These are phyloP conservation scores for Chondrilla cf. caribensis DNA, from an alignment of 37 sponge, comb jelly and placozoan species.

Conservation along the genomic window DNA sequence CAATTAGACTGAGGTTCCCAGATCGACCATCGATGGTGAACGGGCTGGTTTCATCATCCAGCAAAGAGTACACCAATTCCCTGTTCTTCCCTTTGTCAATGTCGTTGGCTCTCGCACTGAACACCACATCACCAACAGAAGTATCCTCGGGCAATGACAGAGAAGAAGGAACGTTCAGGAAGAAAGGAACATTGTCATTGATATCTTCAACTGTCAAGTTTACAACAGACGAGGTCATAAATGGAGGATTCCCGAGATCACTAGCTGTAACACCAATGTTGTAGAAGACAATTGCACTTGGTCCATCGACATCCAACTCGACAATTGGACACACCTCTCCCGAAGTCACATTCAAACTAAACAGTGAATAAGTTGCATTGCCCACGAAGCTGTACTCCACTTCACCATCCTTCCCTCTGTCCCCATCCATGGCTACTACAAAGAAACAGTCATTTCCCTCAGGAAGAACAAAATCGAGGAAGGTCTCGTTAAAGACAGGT, in stretches of 20 bases:
- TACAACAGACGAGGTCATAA: not conserved
- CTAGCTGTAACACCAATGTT: not conserved
- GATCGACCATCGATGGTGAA: constrained; percentile 24
- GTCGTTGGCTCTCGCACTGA: not conserved
- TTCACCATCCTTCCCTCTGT: not conserved
- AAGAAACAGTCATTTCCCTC: not conserved
- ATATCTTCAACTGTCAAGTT: not conserved
- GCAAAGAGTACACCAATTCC: not conserved
- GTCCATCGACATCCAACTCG: not conserved
- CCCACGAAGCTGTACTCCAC: not conserved
- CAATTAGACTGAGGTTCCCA: constrained; percentile 8
- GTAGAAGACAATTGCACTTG: not conserved
- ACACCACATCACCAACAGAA: not conserved
- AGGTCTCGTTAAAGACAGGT: not conserved
- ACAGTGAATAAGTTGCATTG: not conserved
- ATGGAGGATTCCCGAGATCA: not conserved
- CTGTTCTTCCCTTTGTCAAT: constrained; percentile 16
- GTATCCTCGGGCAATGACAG: not conserved
- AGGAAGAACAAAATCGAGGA: not conserved
- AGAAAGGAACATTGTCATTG: not conserved
- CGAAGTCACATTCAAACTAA: not conserved
- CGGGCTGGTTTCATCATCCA: too few species aligned
- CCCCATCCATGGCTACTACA: not conserved
- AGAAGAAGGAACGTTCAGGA: not conserved
- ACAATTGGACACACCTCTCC: not conserved